Evolutionary conservation across 2,797 vertebrate genomes (phyloP), one percentile per base, ranked within the genome.

Genomic region (Mormyrops boulengeri): DNA sequence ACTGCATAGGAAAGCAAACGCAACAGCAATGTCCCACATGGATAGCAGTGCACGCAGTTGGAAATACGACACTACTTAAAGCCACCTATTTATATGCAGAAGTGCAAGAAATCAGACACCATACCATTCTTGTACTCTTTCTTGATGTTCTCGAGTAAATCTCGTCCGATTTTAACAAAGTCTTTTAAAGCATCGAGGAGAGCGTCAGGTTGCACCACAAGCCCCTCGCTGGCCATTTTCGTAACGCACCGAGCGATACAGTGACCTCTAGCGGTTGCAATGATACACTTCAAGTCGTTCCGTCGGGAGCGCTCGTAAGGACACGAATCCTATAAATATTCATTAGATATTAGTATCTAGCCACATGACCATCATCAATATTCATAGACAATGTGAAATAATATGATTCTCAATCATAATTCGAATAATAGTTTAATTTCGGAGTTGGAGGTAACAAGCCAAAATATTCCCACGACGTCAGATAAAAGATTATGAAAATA

Each of bases 161-260:
- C 57, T 84, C 86, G 89, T 57, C 55, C 69, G 30, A 57, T 55
- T 57, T 19, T 26, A 38, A 87, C 44, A 0, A 92, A 89, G n/a
- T 91, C 88, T n/a, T 80, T 89, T 41, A 92, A 22, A 11, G 90
- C 91, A 4, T 26, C 41, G 26, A 87, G 30, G 30, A 91, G 89
- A 49, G 30, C 19, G 49, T 49, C 60, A 60, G 44, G 47, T 8
- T 82, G 50, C 49, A 38, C 55, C 5, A 17, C 19, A 47, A 38
- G 11, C 4, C 22, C 57, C 5, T 62, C 41, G 26, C 14, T 47
- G 30, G 77, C 88, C 88, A 85, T 86, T 49, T 89, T 22, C 34
- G 9, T 26, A 50, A 1, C 2, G 26, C 6, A n/a, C 1, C 7
- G 22, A 52, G 26, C 4, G 26, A 34, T 52, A 88, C 26, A 34